Evolutionary conservation across 2,113 vertebrate species (phyloP).

Genomic region (Drymodes brunneopygia): DNA sequence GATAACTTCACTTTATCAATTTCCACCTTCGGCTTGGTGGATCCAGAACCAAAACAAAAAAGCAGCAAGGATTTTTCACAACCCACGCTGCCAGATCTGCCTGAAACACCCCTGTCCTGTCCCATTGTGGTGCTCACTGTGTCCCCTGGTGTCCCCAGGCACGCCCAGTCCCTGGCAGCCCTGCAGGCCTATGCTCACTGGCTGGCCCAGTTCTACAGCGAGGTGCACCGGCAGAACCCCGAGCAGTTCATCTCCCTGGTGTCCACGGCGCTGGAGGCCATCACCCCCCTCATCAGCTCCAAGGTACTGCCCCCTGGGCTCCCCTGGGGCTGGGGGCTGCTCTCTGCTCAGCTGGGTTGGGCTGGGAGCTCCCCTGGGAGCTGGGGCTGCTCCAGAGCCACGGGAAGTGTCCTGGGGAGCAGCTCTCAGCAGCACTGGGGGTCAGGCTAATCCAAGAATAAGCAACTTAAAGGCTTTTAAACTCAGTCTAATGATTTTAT

Average conservation of each 20-base stretch:
- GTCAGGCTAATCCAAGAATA: neutral
- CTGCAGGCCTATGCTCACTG: conserved; percentile 96
- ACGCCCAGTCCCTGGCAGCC: conserved; percentile 94
- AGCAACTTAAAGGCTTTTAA: neutral
- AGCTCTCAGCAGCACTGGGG: neutral
- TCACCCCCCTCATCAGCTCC: conserved; percentile 89
- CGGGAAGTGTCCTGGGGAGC: neutral
- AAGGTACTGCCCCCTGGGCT: conserved; percentile 78
- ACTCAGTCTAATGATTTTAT: neutral
- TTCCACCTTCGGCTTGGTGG: neutral
- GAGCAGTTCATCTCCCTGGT: conserved; percentile 90
- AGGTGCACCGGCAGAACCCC: conserved; percentile 89
- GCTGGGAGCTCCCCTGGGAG: neutral
- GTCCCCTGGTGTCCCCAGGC: conserved; percentile 65
- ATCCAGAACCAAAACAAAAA: neutral
- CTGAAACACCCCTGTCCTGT: fast-evolving
- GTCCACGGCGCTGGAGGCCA: conserved; percentile 88
- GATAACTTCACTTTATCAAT: neutral
- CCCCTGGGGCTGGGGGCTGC: neutral
- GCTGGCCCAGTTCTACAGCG: conserved; percentile 94
- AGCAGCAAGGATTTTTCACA: neutral
- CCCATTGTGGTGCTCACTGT: fast-evolving
- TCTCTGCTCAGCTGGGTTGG: fast-evolving
- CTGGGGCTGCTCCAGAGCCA: neutral
- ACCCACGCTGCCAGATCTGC: neutral